Conservation (phyloP, 1,140 invertebrate species). For the Carcinoscorpius rotundicauda region DNA sequence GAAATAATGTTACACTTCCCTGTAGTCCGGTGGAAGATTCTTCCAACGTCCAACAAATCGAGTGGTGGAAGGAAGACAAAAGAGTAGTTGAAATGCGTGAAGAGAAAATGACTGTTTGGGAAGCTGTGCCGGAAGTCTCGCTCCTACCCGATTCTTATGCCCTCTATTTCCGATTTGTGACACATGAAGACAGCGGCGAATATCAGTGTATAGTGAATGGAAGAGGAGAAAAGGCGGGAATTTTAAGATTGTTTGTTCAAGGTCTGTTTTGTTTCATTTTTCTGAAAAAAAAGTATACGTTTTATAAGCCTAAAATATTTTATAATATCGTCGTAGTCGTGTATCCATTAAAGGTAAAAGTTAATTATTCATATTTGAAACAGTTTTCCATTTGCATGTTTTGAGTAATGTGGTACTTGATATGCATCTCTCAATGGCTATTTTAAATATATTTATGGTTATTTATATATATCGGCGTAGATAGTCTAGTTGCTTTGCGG, state of each 20-base stretch:
- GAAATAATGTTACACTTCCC: constrained; percentile 20
- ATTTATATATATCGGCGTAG: no score
- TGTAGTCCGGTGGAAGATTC: constrained; percentile 13
- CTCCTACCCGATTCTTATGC: constrained; percentile 47
- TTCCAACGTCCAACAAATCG: constrained; percentile 17
- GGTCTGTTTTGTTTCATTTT: constrained; percentile 35
- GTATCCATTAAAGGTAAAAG: neutral
- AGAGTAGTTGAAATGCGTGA: constrained; percentile 21
- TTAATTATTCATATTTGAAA: neutral
- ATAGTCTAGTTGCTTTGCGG: no score
- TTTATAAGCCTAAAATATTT: neutral
- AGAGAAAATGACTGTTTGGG: constrained; percentile 14
- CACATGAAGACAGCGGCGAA: constrained; percentile 47
- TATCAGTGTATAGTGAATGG: constrained; percentile 55
- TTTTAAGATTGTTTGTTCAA: constrained; percentile 47
- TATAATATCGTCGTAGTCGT: neutral
- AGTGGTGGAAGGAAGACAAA: constrained; percentile 25
- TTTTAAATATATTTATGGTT: no score
- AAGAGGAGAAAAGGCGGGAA: constrained; percentile 45
- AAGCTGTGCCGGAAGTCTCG: constrained; percentile 31
- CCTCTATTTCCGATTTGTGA: constrained; percentile 47
- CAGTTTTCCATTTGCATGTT: neutral
- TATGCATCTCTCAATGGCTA: no score
- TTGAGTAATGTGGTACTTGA: no score
- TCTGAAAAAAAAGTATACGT: neutral